phyloP scores from a whole-genome alignment of 2,888 invertebrate species.

The Ormyrus nitidulus region DNA sequence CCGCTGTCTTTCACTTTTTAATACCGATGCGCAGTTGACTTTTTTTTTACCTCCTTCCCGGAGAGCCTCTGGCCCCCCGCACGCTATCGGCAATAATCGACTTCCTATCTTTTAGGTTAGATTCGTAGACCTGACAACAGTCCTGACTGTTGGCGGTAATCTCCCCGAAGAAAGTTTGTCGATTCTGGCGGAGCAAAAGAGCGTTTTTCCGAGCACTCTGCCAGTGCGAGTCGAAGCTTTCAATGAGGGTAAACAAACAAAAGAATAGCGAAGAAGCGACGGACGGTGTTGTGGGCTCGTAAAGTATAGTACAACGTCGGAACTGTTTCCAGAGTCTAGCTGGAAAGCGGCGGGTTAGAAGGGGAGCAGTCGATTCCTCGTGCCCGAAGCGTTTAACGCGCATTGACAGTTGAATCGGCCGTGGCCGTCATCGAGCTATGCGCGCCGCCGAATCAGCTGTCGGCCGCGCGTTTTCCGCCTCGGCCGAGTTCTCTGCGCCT shows the following conservation, averaged over 20 bases:
- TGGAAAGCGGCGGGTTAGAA: background rate
- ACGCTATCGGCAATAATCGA: background rate
- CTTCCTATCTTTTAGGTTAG: conserved; percentile 20
- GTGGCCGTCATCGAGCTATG: conserved; percentile 8
- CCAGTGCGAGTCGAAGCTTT: background rate
- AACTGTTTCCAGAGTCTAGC: no score
- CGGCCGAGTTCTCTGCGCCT: background rate
- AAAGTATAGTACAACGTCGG: no score
- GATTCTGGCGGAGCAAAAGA: background rate
- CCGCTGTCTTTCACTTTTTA: conserved; percentile 17
- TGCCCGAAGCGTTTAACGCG: background rate
- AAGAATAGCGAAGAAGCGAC: background rate
- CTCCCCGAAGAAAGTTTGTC: background rate
- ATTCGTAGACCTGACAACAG: background rate
- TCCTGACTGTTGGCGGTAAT: no score
- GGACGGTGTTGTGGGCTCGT: no score
- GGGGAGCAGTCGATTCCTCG: background rate
- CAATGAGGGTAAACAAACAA: background rate
- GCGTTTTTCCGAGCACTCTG: background rate
- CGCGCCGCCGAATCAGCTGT: conserved; percentile 20
- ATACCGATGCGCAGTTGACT: background rate
- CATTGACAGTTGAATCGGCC: conserved; percentile 28
- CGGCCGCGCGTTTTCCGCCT: background rate
- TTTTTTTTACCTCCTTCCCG: conserved; percentile 3
- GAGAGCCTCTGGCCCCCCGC: no score